Conservation (phyloP, 2,888 invertebrate species). For the Eudasyphora cyanicolor region DNA sequence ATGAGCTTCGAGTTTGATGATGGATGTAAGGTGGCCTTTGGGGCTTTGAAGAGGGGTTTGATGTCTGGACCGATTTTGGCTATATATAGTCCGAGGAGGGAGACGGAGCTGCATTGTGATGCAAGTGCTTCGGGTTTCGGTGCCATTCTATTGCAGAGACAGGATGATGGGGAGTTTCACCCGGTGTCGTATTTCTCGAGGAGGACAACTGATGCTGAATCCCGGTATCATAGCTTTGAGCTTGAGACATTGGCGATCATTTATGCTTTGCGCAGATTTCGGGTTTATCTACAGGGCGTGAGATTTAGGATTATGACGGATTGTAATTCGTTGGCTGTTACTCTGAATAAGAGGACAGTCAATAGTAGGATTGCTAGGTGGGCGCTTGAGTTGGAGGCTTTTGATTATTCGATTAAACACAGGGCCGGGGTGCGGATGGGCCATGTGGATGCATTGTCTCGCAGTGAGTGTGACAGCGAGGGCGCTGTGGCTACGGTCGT, state of each 20-base stretch:
- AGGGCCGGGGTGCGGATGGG: slow-evolving; percentile 39
- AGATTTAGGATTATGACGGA: slow-evolving; percentile 71
- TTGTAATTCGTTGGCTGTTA: slow-evolving; percentile 67
- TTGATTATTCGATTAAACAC: slow-evolving; percentile 40
- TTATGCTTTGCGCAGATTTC: slow-evolving; percentile 76
- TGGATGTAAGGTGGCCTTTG: slow-evolving; percentile 33
- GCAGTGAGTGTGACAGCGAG: slow-evolving; percentile 44
- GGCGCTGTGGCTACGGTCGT: slow-evolving; percentile 45
- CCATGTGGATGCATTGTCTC: slow-evolving; percentile 65
- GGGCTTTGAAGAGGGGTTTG: not conserved
- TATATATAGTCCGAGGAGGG: slow-evolving; percentile 39
- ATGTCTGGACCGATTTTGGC: slow-evolving; percentile 26
- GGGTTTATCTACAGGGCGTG: slow-evolving; percentile 38
- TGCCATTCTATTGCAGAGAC: slow-evolving; percentile 42
- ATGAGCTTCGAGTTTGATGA: not conserved
- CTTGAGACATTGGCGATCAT: slow-evolving; percentile 71
- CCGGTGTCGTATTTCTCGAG: not conserved
- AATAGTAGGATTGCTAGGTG: slow-evolving; percentile 46
- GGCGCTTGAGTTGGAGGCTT: slow-evolving; percentile 40
- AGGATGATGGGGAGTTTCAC: slow-evolving; percentile 1
- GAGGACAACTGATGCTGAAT: not conserved
- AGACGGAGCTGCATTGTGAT: slow-evolving; percentile 50
- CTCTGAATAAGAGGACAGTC: slow-evolving; percentile 32
- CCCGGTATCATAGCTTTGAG: slow-evolving; percentile 71
- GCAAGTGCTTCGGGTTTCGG: slow-evolving; percentile 48